Evolutionary conservation across 2,797 vertebrate species (phyloP), one percentile per base, ranked within the genome.

Genomic region (Anabas testudineus): DNA sequence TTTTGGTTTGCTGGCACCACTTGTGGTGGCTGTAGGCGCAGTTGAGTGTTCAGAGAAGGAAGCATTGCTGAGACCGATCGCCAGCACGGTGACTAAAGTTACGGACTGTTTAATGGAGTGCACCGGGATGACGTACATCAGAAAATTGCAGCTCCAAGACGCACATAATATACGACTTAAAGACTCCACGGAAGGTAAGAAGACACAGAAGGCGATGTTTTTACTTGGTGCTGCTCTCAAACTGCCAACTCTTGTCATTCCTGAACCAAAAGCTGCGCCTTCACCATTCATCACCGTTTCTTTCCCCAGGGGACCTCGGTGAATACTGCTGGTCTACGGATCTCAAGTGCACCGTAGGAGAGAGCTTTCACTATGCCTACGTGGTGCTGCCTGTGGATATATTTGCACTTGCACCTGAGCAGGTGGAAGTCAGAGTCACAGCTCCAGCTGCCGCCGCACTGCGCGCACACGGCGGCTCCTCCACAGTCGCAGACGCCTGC

Each of bases 321-420:
- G 87, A 90, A 62, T 90, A 92, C 71, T 95, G 94, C 62, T 95
- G 94, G 93, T 71, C 91, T 2, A 76, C 76, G 3, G 47, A 82
- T 15, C 52, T 90, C 2, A 67, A 81, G 54, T 94, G 93, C 85
- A 86, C 39, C 22, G 12, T 36, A 1, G 90, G 89, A 10, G 91
- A 93, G 70, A 84, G 41, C 34, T 86, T 93, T 53, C 76, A 79
- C 56, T 67, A 43, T 0, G 90, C 89, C 3, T 93, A 87, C 1
- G 80, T 92, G 9, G 69, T 95, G 24, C 3, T 95, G 55, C 93
- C 94, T 19, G 76, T 90, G 59, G 85, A 90, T 14, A 18, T 55
- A 22, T 63, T 85, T 1, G 26, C 43, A 19, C 47, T 34, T 10
- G 52, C 42, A 32, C 74, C 61, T 1, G 82, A 83, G 13, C 62